A percentile compares a stretch with the other conserved stretches of the same genome.
phyloP scores from a whole-genome alignment of 2,888 invertebrate species.

The Drosophila lacicola region DNA sequence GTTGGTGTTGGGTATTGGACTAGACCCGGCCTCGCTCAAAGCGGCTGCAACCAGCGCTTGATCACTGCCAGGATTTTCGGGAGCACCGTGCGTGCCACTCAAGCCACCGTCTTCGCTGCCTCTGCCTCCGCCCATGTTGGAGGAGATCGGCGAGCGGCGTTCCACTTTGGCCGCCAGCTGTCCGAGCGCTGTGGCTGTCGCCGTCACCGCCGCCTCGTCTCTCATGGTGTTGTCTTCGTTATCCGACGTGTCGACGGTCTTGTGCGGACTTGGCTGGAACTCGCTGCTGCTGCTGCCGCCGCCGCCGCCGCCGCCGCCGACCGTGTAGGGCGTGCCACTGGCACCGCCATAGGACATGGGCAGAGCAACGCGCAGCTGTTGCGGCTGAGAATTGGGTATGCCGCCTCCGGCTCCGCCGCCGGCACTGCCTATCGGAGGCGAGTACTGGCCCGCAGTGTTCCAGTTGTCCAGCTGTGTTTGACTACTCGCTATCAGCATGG shows the following conservation, averaged over 20 bases:
- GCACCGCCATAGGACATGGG: conserved; percentile 70
- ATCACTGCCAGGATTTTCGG: conserved; percentile 32
- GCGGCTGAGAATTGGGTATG: conserved; percentile 49
- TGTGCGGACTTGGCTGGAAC: conserved; percentile 79
- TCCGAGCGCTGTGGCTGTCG: conserved; percentile 62
- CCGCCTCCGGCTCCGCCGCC: conserved; percentile 39
- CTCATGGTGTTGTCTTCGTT: conserved; percentile 76
- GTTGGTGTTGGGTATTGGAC: conserved; percentile 81
- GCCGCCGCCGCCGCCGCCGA: conserved; percentile 40
- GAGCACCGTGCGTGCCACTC: conserved; percentile 19
- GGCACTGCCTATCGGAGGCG: conserved; percentile 74
- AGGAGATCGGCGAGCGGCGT: conserved; percentile 63
- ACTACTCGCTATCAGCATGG: conserved; percentile 82
- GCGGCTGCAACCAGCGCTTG: conserved; percentile 5
- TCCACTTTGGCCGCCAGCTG: conserved; percentile 75
- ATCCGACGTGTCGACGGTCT: conserved; percentile 81
- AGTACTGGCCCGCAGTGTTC: conserved; percentile 82
- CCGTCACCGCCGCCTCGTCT: conserved; percentile 62
- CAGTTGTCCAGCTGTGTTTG: conserved; percentile 79
- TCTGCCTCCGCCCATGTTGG: conserved; percentile 26
- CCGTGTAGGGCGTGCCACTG: conserved; percentile 26
- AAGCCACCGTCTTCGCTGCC: conserved; percentile 30
- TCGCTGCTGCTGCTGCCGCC: conserved; percentile 83
- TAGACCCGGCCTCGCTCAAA: conserved; percentile 72
- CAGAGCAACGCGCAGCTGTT: conserved; percentile 75